phyloP scores from a whole-genome alignment of 2,797 vertebrate species.

The Anabas testudineus region DNA sequence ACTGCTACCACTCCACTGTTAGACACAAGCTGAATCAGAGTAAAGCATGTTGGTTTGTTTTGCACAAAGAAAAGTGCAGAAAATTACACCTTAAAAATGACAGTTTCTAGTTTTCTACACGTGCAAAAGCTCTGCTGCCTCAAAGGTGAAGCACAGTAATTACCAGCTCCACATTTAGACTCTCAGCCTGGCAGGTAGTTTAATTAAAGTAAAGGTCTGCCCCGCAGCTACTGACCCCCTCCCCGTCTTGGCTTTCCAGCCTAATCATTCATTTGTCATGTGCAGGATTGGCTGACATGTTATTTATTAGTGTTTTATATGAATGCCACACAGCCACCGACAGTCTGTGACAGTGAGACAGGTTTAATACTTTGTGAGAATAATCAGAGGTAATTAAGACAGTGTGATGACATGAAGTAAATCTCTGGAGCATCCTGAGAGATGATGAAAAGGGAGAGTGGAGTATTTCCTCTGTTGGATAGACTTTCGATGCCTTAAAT shows the following conservation, averaged over 20 bases:
- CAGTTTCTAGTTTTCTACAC: not conserved
- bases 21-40: not conserved
- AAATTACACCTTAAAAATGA: not conserved
- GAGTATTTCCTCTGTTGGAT: conserved; percentile 3
- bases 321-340: conserved; percentile 34
- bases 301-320: conserved; percentile 73
- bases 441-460: not conserved
- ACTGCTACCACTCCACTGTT: conserved; percentile 11
- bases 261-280: conserved; percentile 66
- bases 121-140: not conserved
- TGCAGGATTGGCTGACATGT: conserved; percentile 56
- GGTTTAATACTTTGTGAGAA: conserved; percentile 42
- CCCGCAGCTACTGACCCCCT: conserved; percentile 65
- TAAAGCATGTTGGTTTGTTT: not conserved
- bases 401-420: conserved; percentile 14
- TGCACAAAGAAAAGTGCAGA: not conserved
- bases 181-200: conserved; percentile 59
- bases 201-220: conserved; percentile 75
- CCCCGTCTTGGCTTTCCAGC: conserved; percentile 37
- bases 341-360: conserved; percentile 31
- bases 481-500: not conserved
- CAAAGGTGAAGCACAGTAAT: conserved; percentile 32
- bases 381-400: conserved; percentile 44
- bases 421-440: conserved; percentile 15
- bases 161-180: conserved; percentile 34